These are phyloP conservation scores for Porites lutea DNA, from an alignment of 64 coral and sea anemone genomes.

Conservation along the genomic window DNA sequence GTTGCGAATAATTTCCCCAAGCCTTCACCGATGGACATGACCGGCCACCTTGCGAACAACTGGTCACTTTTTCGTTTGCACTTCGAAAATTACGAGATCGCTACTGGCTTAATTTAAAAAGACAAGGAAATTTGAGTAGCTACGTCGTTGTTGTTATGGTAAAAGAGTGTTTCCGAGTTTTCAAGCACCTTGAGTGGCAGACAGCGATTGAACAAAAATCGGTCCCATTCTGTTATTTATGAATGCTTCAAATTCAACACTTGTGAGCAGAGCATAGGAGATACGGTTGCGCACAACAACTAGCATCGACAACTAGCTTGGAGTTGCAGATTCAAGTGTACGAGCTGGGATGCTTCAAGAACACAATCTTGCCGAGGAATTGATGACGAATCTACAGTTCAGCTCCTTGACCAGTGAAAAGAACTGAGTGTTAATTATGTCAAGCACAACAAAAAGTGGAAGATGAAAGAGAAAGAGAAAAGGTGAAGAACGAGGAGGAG, in stretches of 20 bases:
- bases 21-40: too few species aligned
- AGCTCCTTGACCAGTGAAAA: too few species aligned
- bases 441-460: too few species aligned
- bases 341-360: too few species aligned
- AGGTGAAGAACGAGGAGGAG: too few species aligned
- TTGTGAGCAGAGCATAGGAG: conserved; percentile 40
- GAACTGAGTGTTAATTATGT: too few species aligned
- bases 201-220: conserved; percentile 37
- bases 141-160: not conserved
- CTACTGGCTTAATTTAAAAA: conserved; percentile 26
- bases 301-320: conserved; percentile 51
- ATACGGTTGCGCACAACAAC: conserved; percentile 60
- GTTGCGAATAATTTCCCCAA: too few species aligned
- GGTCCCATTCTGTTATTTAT: conserved; percentile 48
- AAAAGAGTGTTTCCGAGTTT: conserved; percentile 60
- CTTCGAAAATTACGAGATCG: conserved; percentile 58
- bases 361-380: too few species aligned
- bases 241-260: conserved; percentile 38
- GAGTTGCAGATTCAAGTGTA: too few species aligned
- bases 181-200: conserved; percentile 45
- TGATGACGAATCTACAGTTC: too few species aligned
- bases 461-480: conserved; percentile 51
- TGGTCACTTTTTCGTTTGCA: too few species aligned
- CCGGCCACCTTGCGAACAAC: too few species aligned
- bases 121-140: conserved; percentile 10